Percentiles rank a stretch among this genome's conserved stretches.
Conservation (phyloP, 2,797 vertebrate genomes). For the Parambassis ranga region DNA sequence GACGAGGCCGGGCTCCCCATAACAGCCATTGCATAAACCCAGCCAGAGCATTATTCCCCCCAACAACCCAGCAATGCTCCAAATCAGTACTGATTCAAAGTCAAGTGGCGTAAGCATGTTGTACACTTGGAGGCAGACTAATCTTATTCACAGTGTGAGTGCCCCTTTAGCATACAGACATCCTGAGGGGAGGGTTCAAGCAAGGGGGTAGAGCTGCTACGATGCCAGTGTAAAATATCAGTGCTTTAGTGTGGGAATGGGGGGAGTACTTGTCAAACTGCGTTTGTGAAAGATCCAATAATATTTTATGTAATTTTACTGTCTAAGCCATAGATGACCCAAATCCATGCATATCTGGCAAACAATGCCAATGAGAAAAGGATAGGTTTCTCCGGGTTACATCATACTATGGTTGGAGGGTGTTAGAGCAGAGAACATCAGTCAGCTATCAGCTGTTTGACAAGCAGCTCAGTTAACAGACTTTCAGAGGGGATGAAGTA, state of each 20-base stretch:
- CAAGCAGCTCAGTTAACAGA: slow-evolving; percentile 73
- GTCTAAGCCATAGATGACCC: slow-evolving; percentile 80
- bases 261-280: slow-evolving; percentile 60
- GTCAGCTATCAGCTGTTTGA: slow-evolving; percentile 79
- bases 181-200: slow-evolving; percentile 76
- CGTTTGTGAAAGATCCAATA: slow-evolving; percentile 69
- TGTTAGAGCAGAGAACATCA: slow-evolving; percentile 70
- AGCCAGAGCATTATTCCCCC: slow-evolving; percentile 75
- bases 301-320: slow-evolving; percentile 76
- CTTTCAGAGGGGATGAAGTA: slow-evolving; percentile 68
- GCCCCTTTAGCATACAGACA: slow-evolving; percentile 80
- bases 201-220: slow-evolving; percentile 62
- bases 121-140: slow-evolving; percentile 80
- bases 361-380: slow-evolving; percentile 69
- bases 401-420: slow-evolving; percentile 75
- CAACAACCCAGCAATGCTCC: slow-evolving; percentile 75
- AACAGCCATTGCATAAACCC: slow-evolving; percentile 80
- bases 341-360: slow-evolving; percentile 73
- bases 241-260: slow-evolving; percentile 52
- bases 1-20: slow-evolving; percentile 73
- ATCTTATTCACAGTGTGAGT: slow-evolving; percentile 83
- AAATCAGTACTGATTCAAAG: slow-evolving; percentile 80
- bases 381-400: slow-evolving; percentile 74
- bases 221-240: slow-evolving; percentile 52
- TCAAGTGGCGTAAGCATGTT: slow-evolving; percentile 82